A percentile compares a stretch with the other conserved stretches of the same genome.
Conservation (phyloP, 2,797 vertebrate species). For the Triplophysa bombifrons region DNA sequence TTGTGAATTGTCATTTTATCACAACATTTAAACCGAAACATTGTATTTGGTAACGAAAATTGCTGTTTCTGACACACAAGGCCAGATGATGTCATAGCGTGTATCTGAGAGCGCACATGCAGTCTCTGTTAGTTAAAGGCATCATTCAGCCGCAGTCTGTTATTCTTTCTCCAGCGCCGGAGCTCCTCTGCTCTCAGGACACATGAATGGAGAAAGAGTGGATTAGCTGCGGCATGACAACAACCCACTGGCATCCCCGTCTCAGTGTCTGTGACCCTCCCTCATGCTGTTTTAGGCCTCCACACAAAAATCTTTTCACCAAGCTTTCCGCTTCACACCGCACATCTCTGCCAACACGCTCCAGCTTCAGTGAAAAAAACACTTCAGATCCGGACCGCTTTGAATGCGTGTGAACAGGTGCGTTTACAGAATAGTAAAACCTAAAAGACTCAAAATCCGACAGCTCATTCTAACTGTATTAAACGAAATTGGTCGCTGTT, state of each 20-base stretch:
- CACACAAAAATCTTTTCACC: slow-evolving; percentile 58
- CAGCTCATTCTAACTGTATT: background rate
- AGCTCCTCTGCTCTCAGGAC: slow-evolving; percentile 39
- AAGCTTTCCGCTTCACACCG: slow-evolving; percentile 53
- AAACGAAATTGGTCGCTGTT: background rate
- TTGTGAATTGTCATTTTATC: background rate
- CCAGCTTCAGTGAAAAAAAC: slow-evolving; percentile 29
- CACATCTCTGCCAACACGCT: slow-evolving; percentile 57
- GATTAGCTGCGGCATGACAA: slow-evolving; percentile 72
- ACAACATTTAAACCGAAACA: background rate
- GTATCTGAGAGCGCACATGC: slow-evolving; percentile 38
- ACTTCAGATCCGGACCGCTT: background rate
- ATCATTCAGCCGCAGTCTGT: slow-evolving; percentile 17
- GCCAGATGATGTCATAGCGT: slow-evolving; percentile 23
- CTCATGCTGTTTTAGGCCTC: background rate
- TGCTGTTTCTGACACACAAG: background rate
- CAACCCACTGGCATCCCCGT: slow-evolving; percentile 65
- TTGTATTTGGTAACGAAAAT: background rate
- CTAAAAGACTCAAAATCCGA: background rate
- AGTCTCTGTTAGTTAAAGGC: slow-evolving; percentile 18
- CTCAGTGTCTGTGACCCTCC: slow-evolving; percentile 45
- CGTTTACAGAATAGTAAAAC: background rate
- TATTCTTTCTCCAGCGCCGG: slow-evolving; percentile 13
- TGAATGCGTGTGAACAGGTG: background rate
- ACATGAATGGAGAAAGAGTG: slow-evolving; percentile 61